Evolutionary conservation across 2,113 vertebrate genomes (phyloP).

Genomic region (Zosterops pallidus): DNA sequence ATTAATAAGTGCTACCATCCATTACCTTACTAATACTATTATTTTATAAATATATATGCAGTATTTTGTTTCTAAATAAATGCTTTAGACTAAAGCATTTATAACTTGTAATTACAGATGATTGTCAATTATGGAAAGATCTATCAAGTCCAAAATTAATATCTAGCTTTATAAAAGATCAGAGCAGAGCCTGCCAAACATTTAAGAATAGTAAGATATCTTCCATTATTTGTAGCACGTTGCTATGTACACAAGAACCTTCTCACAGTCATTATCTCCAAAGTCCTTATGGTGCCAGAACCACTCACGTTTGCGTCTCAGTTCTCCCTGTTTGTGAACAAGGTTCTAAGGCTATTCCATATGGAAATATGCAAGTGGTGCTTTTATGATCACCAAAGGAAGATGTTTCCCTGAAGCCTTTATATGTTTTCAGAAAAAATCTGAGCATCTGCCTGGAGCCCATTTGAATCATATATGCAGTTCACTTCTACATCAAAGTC

Average conservation of each 20-base stretch:
- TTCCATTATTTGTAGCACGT: not conserved
- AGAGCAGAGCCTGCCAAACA: not conserved
- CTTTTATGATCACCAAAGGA: conserved; percentile 68
- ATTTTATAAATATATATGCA: not conserved
- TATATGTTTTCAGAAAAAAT: conserved; percentile 66
- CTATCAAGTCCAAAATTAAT: not conserved
- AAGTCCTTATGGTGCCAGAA: conserved; percentile 39
- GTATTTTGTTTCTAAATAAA: not conserved
- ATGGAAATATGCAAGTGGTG: conserved; percentile 45
- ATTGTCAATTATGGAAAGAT: not conserved
- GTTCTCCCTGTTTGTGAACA: conserved; percentile 28
- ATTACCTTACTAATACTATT: not conserved
- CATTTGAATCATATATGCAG: conserved; percentile 62
- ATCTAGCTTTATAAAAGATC: not conserved
- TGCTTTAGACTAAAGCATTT: not conserved
- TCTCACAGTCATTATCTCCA: not conserved
- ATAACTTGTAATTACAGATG: not conserved
- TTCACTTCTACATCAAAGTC: conserved; percentile 44
- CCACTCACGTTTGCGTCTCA: conserved; percentile 47
- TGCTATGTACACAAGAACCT: not conserved
- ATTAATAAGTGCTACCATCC: not conserved
- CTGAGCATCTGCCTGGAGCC: conserved; percentile 67
- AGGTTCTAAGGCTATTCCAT: conserved; percentile 42
- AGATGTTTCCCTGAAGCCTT: conserved; percentile 75
- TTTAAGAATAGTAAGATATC: not conserved